Percentiles rank a stretch among this genome's conserved stretches.
These are phyloP conservation scores for Cottoperca gobio DNA, from an alignment of 2,797 vertebrate species.

Conservation along the genomic window DNA sequence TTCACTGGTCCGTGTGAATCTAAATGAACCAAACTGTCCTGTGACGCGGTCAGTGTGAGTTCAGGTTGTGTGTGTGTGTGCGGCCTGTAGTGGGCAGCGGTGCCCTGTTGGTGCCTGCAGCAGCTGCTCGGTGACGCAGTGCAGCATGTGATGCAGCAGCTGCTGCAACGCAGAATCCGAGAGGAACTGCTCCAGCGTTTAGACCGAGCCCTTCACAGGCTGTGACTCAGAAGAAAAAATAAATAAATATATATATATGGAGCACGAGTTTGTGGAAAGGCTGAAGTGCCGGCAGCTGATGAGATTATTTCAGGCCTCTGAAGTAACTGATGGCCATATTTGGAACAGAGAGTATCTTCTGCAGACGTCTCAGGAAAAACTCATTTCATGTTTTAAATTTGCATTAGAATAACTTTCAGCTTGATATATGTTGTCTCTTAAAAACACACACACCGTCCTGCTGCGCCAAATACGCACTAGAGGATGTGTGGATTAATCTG, in stretches of 20 bases:
- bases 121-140: slow-evolving; percentile 33
- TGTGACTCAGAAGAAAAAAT: slow-evolving; percentile 33
- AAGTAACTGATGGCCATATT: slow-evolving; percentile 19
- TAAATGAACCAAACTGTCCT: neutral
- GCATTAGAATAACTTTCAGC: no score
- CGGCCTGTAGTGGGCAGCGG: slow-evolving; percentile 37
- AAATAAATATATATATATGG: neutral
- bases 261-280: slow-evolving; percentile 18
- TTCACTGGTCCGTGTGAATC: neutral
- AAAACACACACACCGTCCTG: no score
- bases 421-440: no score
- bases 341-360: neutral
- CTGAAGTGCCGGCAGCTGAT: slow-evolving; percentile 41
- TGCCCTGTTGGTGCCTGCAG: no score
- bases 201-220: slow-evolving; percentile 14
- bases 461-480: no score
- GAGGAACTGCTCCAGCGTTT: slow-evolving; percentile 47
- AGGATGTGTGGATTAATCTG: no score
- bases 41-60: neutral
- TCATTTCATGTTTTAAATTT: no score
- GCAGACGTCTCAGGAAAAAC: neutral
- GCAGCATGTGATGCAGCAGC: slow-evolving; percentile 52
- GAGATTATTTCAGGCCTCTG: slow-evolving; percentile 40
- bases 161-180: slow-evolving; percentile 16
- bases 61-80: no score